phyloP scores from a whole-genome alignment of 1,140 invertebrate species.

The Zophobas morio region DNA sequence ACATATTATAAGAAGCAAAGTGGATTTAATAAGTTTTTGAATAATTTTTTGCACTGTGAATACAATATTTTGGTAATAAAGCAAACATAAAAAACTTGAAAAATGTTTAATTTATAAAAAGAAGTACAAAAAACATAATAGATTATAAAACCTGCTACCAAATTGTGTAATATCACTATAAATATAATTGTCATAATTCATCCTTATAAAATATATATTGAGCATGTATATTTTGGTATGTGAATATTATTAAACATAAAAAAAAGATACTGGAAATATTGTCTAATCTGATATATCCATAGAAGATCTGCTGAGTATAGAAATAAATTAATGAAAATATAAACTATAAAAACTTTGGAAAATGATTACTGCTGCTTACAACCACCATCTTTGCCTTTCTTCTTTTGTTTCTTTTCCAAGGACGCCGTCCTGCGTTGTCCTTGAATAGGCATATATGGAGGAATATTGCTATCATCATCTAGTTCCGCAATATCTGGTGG shows the following conservation, averaged over 20 bases:
- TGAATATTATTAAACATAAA: slow-evolving; percentile 8
- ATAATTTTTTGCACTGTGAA: not conserved
- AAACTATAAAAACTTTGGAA: slow-evolving; percentile 36
- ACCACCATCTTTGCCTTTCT: slow-evolving; percentile 64
- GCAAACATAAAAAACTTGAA: slow-evolving; percentile 1
- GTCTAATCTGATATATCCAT: slow-evolving; percentile 13
- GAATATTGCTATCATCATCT: slow-evolving; percentile 73
- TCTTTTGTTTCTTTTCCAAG: slow-evolving; percentile 71
- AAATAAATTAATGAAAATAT: slow-evolving; percentile 42
- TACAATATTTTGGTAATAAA: no score
- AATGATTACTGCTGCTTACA: slow-evolving; percentile 65
- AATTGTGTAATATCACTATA: slow-evolving; percentile 2
- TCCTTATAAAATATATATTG: slow-evolving; percentile 32
- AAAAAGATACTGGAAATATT: slow-evolving; percentile 21
- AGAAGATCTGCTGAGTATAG: slow-evolving; percentile 11
- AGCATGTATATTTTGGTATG: slow-evolving; percentile 40
- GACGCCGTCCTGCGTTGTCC: slow-evolving; percentile 77
- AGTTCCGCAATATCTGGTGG: slow-evolving; percentile 62
- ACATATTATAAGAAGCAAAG: slow-evolving; percentile 67
- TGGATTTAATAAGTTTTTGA: slow-evolving; percentile 60
- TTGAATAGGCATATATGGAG: slow-evolving; percentile 86
- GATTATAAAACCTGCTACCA: slow-evolving; percentile 68
- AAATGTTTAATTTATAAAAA: slow-evolving; percentile 23
- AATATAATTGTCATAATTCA: slow-evolving; percentile 8
- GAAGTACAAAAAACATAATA: slow-evolving; percentile 44